Conservation (phyloP, 2,888 invertebrate genomes). For the Oscheius sp. region DNA sequence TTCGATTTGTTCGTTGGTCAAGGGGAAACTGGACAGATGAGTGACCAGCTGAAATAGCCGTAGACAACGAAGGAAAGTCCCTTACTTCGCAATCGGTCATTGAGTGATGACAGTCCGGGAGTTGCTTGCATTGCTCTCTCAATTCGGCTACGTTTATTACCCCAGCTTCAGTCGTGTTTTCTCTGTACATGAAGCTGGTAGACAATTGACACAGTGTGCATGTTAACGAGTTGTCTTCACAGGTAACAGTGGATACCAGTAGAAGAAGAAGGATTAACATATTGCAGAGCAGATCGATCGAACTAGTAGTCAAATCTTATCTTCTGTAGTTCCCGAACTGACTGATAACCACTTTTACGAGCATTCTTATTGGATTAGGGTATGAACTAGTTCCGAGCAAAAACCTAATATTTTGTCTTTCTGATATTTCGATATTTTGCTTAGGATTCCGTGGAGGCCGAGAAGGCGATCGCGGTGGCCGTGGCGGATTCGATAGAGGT, state of each 20-base stretch:
- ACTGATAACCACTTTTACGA: not conserved
- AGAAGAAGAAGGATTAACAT: not conserved
- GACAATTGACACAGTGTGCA: not conserved
- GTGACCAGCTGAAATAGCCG: no score
- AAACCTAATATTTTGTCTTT: no score
- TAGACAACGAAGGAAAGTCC: no score
- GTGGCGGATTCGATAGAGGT: constrained; percentile 35
- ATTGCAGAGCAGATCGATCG: not conserved
- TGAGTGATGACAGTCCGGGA: not conserved
- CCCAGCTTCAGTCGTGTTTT: not conserved
- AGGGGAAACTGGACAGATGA: no score
- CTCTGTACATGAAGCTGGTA: not conserved
- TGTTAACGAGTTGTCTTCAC: not conserved
- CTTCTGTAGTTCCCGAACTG: not conserved
- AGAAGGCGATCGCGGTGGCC: constrained; percentile 38
- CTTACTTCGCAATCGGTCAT: not conserved
- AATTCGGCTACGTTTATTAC: not conserved
- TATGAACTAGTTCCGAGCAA: no score
- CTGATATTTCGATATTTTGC: no score
- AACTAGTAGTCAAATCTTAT: not conserved
- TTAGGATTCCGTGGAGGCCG: constrained; percentile 72
- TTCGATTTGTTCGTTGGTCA: no score
- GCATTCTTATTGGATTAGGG: not conserved
- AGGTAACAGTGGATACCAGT: not conserved
- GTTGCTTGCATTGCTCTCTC: not conserved